Percentiles rank a stretch among this genome's conserved stretches.
Conservation (phyloP, 2,113 vertebrate species). For the Hemicordylus capensis region DNA sequence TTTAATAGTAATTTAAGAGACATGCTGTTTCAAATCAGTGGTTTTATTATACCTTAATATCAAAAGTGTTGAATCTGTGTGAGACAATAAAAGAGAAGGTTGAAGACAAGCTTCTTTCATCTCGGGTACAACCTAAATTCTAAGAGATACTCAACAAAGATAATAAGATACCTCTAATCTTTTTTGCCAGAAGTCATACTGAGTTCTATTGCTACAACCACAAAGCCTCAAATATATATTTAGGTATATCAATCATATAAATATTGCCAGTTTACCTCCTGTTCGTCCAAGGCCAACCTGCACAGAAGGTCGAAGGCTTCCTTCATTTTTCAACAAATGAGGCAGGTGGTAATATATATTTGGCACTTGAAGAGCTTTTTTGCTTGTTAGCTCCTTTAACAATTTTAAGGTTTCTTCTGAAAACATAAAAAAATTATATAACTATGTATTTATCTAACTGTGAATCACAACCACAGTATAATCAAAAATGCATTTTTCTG, state of each 20-base stretch:
- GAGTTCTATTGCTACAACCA: not conserved
- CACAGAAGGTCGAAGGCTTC: slow-evolving; percentile 94
- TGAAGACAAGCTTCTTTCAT: slow-evolving; percentile 49
- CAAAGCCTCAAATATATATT: slow-evolving; percentile 13
- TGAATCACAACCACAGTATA: slow-evolving; percentile 1
- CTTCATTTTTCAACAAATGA: slow-evolving; percentile 96
- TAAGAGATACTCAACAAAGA: slow-evolving; percentile 35
- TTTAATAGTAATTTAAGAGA: not conserved
- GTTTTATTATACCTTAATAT: slow-evolving; percentile 34
- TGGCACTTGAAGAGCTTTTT: slow-evolving; percentile 96
- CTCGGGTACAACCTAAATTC: not conserved
- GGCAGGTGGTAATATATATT: slow-evolving; percentile 98
- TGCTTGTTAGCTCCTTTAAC: slow-evolving; percentile 91
- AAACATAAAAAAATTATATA: slow-evolving; percentile 48
- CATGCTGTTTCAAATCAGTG: slow-evolving; percentile 18
- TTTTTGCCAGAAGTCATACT: slow-evolving; percentile 12
- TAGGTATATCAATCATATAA: slow-evolving; percentile 9
- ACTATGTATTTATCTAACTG: not conserved
- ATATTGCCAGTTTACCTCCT: slow-evolving; percentile 81
- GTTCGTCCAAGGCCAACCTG: slow-evolving; percentile 91
- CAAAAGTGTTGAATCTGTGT: not conserved
- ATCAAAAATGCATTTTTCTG: not conserved
- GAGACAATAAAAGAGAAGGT: slow-evolving; percentile 44
- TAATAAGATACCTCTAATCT: slow-evolving; percentile 23
- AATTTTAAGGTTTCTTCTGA: slow-evolving; percentile 95